Percentiles rank a stretch among this genome's conserved stretches.
Evolutionary conservation across 2,113 vertebrate species (phyloP).

Genomic region (human (Homo sapiens)): GRCh38 chr13:27307001-27307500

Average conservation of each 20-base stretch:
- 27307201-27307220: not conserved
- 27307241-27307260: not conserved
- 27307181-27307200: not conserved
- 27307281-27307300: not conserved
- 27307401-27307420: not conserved
- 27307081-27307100: not conserved
- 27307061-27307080: not conserved
- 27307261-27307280: not conserved
- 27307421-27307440: not conserved
- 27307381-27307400: not conserved
- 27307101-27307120: not conserved
- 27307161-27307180: too few relatives aligned
- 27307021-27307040: not conserved
- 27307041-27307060: not conserved
- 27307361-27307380: too few relatives aligned
- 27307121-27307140: not conserved
- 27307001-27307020: not conserved
- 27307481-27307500: too few relatives aligned
- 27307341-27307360: too few relatives aligned
- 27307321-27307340: not conserved
- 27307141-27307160: not conserved
- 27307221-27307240: not conserved
- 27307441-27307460: not conserved
- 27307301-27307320: not conserved
- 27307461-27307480: too few relatives aligned